These are phyloP conservation scores for Molanna angustata DNA, from an alignment of 2,888 invertebrate genomes.

Conservation along the genomic window DNA sequence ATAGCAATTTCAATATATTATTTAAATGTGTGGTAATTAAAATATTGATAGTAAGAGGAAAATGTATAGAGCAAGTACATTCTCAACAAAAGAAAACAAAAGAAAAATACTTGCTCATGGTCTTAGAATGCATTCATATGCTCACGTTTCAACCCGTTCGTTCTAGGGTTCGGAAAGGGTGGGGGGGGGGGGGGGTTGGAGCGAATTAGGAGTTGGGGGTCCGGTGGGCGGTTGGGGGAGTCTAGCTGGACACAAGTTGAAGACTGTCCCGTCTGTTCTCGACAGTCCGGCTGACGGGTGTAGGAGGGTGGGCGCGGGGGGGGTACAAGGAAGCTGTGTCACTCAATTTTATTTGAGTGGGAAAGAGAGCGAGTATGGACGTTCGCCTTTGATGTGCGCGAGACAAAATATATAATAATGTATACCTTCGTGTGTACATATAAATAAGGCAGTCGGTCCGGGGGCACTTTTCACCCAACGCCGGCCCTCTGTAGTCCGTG, in stretches of 20 bases:
- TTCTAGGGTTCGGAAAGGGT: neutral
- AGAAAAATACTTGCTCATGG: no score
- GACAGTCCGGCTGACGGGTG: constrained; percentile 29
- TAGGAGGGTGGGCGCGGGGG: constrained; percentile 12
- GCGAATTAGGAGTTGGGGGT: constrained; percentile 31
- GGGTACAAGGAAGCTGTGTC: constrained; percentile 23
- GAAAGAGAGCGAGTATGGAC: constrained; percentile 20
- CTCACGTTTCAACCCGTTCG: neutral
- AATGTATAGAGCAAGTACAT: no score
- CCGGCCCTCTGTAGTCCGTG: constrained; percentile 3
- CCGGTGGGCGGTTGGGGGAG: constrained; percentile 23
- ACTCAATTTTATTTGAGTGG: constrained; percentile 31
- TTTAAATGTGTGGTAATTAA: no score
- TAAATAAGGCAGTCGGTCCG: neutral
- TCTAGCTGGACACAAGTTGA: constrained; percentile 32
- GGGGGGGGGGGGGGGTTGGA: constrained; percentile 27
- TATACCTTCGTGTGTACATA: constrained; percentile 5
- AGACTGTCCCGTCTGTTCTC: constrained; percentile 34
- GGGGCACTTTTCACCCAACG: no score
- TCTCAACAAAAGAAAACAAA: no score
- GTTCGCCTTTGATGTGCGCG: constrained; percentile 11
- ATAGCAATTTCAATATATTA: no score
- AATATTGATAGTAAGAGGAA: no score
- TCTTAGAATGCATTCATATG: constrained; percentile 9
- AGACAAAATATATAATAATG: constrained; percentile 13